Evolutionary conservation across 2,113 vertebrate genomes (phyloP).

Genomic region (Calypte anna): DNA sequence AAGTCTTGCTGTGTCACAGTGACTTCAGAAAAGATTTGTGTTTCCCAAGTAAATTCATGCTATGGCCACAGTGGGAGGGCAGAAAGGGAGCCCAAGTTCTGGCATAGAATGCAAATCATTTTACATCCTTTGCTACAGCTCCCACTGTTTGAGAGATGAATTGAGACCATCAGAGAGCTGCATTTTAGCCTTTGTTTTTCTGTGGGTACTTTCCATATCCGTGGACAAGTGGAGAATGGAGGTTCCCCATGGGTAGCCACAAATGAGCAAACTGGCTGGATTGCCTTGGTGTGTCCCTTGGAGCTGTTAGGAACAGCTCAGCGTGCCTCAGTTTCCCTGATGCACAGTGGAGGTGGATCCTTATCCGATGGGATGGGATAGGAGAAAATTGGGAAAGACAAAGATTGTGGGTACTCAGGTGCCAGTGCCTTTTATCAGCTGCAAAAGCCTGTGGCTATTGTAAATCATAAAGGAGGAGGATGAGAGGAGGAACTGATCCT

Average conservation of each 20-base stretch:
- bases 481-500: slow-evolving; percentile 21
- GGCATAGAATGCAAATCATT: neutral
- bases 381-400: neutral
- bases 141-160: neutral
- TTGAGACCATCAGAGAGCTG: neutral
- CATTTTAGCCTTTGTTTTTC: neutral
- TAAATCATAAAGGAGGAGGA: slow-evolving; percentile 40
- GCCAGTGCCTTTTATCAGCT: neutral
- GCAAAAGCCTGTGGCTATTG: slow-evolving; percentile 1
- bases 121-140: neutral
- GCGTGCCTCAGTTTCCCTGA: neutral
- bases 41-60: neutral
- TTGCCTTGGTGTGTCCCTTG: neutral
- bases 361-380: neutral
- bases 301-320: neutral
- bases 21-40: neutral
- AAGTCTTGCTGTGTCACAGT: neutral
- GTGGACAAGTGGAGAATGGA: accelerated
- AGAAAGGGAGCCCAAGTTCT: accelerated
- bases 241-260: neutral
- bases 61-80: neutral
- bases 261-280: neutral
- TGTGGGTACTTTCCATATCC: neutral
- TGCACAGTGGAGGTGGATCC: neutral
- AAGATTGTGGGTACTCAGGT: neutral